A percentile compares a stretch with the other conserved stretches of the same genome.
phyloP scores from a whole-genome alignment of 2,888 invertebrate species.

The Argyresthia albistria region DNA sequence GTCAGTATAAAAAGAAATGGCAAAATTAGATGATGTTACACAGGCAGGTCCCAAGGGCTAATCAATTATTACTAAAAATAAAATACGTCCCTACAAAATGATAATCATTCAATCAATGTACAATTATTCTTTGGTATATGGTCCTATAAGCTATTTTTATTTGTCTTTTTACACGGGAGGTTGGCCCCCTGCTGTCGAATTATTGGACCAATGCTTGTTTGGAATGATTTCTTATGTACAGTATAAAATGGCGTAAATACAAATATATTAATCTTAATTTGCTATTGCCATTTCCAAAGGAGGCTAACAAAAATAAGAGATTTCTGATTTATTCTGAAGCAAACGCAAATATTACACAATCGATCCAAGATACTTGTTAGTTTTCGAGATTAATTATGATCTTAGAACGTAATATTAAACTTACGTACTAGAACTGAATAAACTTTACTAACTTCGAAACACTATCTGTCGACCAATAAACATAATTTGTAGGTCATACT shows the following conservation, averaged over 20 bases:
- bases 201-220: constrained; percentile 2
- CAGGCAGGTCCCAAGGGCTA: too few relatives aligned
- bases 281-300: constrained; percentile 24
- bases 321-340: neutral
- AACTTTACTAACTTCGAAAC: too few relatives aligned
- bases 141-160: constrained; percentile 59
- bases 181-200: constrained; percentile 38
- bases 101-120: constrained; percentile 59
- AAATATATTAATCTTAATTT: neutral
- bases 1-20: too few relatives aligned
- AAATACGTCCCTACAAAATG: constrained; percentile 42
- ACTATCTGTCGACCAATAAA: too few relatives aligned
- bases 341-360: too few relatives aligned
- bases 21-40: too few relatives aligned
- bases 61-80: too few relatives aligned
- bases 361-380: too few relatives aligned
- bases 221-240: constrained; percentile 3
- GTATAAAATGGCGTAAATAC: neutral
- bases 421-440: too few relatives aligned
- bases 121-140: constrained; percentile 69
- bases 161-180: constrained; percentile 49
- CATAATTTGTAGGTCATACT: too few relatives aligned
- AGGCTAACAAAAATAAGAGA: constrained; percentile 14
- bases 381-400: too few relatives aligned
- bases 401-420: too few relatives aligned